Base-by-base conservation (phyloP, 2,797 vertebrate genomes). In the Triplophysa yarkandensis region DNA sequence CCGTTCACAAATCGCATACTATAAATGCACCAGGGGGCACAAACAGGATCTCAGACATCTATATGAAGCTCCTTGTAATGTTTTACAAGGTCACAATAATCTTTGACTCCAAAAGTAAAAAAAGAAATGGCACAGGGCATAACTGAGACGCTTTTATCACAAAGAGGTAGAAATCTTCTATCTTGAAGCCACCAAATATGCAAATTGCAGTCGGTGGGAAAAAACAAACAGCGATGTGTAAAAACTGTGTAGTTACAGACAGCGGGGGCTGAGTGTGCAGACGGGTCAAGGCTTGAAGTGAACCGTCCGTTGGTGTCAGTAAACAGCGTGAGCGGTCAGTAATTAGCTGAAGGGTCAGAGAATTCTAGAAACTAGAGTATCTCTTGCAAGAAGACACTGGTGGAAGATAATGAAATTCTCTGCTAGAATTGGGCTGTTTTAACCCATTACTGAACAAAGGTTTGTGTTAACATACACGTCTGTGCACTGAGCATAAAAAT, bases 331-430 rank as follows among this genome's bases (percentile, higher is more conserved):
- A 76, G 57, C 71, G 77, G 80, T 61, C 81, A 79, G 77, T 88
- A 88, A 91, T 89, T 90, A 88, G 75, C 80, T 73, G 27, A 81
- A 63, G 78, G 88, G 81, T 83, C 86, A 87, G 82, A 84, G 82
- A 83, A 83, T 81, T n/a, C n/a, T n/a, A n/a, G n/a, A 77, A 77
- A 78, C 83, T 83, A 70, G 73, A 74, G 67, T 71, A 81, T 89
- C 78, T 76, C 64, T 61, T 86, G 87, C 88, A 85, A 88, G 79
- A 46, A 69, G 52, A 21, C 68, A 54, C 61, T 79, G 71, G 76
- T 77, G 78, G 68, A 72, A 70, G 68, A 69, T 79, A 82, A 85
- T 82, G 19, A 80, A 44, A 77, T 69, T 63, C 66, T 68, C 19
- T 54, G 32, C 34, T 43, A 57, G 25, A 61, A 68, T n/a, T n/a